Base-by-base conservation (phyloP, 2,888 invertebrate species). In the Noctua janthe region DNA sequence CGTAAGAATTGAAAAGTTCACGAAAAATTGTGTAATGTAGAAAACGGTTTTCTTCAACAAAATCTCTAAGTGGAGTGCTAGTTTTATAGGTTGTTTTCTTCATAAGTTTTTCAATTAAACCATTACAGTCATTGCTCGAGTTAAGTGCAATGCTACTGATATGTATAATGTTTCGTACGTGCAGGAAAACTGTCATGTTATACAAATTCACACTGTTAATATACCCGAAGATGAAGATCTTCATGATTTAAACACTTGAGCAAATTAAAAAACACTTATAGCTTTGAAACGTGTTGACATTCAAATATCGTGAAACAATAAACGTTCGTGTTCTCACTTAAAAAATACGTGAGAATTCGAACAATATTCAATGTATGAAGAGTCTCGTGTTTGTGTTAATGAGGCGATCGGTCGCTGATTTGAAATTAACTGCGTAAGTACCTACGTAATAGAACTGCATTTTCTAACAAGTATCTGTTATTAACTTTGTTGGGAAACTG, bases 201-300 rank as follows among this genome's bases (percentile, higher is more conserved):
- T 20, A 47, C n/a, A 5, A 6, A 39, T 29, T 43, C 2, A 15
- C 23, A 49, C 11, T 51, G 29, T 15, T 20, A 6, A 43, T 43
- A 8, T 29, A n/a, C 13, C 20, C 67, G 23, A 17, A 29, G 15
- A 75, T 29, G 62, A 64, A 64, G 1, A 64, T 71, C 0, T 35
- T n/a, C 1, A 66, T 74, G 13, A 51, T n/a, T 59, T 35, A 49
- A 23, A 73, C 23, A 49, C n/a, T 49, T 3, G 17, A 43, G 39
- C 13, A 23, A 67, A 54, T 81, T 66, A 71, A 29, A 80, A 80
- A 74, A 7, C 51, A 76, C 54, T 62, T 47, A 6, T 2, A 80
- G 62, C 51, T 72, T 39, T 76, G 35, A 64, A 83, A 79, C 29
- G 71, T 83, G 87, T 83, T 85, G 76, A 87, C 80, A 84, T 70